Evolutionary conservation across 2,797 vertebrate species (phyloP).

Genomic region (Melanogrammus aeglefinus): DNA sequence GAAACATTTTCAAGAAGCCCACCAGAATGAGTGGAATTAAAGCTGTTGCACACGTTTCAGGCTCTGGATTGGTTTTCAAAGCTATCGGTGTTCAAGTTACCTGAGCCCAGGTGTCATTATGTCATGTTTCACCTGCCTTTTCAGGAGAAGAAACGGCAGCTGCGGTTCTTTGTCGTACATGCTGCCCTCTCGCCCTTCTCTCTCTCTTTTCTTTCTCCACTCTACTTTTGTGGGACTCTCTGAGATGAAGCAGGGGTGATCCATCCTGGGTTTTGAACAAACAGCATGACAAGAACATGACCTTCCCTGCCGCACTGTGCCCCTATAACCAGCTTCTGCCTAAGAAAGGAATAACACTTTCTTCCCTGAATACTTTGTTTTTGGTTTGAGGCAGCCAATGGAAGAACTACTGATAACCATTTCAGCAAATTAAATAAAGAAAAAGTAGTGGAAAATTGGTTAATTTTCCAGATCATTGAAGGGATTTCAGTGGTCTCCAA

Average conservation of each 20-base stretch:
- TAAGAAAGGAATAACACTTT: background rate
- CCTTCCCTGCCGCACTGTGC: background rate
- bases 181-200: slow-evolving; percentile 27
- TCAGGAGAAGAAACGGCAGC: slow-evolving; percentile 65
- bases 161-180: slow-evolving; percentile 61
- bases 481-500: background rate
- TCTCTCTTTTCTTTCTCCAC: slow-evolving; percentile 32
- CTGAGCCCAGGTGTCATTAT: slow-evolving; percentile 65
- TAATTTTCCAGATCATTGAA: background rate
- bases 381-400: background rate
- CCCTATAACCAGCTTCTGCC: background rate
- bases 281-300: slow-evolving; percentile 35
- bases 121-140: slow-evolving; percentile 57
- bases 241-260: slow-evolving; percentile 40
- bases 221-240: slow-evolving; percentile 27
- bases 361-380: background rate
- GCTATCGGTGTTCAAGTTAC: slow-evolving; percentile 67
- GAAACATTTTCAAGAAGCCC: background rate
- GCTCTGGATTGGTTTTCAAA: slow-evolving; percentile 57
- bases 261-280: slow-evolving; percentile 36
- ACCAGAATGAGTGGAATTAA: slow-evolving; percentile 11
- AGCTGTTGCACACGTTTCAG: slow-evolving; percentile 44
- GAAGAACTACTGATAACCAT: background rate
- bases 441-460: background rate
- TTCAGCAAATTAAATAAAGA: background rate